Evolutionary conservation across 2,113 vertebrate genomes (phyloP).

Genomic region (Mobula birostris): DNA sequence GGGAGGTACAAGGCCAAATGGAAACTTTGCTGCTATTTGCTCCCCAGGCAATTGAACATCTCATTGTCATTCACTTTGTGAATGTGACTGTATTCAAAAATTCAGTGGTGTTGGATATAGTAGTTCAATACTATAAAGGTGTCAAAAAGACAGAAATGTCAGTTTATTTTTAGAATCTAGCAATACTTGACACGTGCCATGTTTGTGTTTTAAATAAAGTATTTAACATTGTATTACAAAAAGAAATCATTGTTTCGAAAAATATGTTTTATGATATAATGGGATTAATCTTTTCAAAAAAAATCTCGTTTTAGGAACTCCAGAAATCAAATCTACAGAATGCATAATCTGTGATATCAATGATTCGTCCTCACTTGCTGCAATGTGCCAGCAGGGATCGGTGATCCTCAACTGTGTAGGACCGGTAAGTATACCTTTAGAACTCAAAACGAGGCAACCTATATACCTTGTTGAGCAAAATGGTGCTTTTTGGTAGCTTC

Average conservation of each 20-base stretch:
- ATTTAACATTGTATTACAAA: not conserved
- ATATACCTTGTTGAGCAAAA: not conserved
- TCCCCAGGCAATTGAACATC: not conserved
- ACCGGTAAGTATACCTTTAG: slow-evolving; percentile 69
- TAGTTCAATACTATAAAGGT: not conserved
- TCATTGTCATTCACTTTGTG: not conserved
- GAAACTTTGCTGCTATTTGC: not conserved
- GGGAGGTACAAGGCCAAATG: not conserved
- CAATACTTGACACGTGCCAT: too few relatives aligned
- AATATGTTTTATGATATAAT: not conserved
- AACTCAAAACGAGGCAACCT: not conserved
- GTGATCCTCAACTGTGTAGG: slow-evolving; percentile 91
- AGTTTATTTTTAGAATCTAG: not conserved
- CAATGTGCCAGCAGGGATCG: slow-evolving; percentile 80
- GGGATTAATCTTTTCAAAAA: not conserved
- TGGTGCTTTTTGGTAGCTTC: not conserved
- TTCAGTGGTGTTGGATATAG: not conserved
- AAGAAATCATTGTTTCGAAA: not conserved
- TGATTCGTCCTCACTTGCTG: slow-evolving; percentile 71
- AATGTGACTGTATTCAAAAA: not conserved
- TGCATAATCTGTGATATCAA: slow-evolving; percentile 75
- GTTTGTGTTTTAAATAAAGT: not conserved
- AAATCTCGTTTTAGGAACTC: slow-evolving; percentile 61
- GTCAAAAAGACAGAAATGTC: not conserved
- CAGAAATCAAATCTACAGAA: slow-evolving; percentile 68